Percentiles rank a stretch among this genome's conserved stretches.
Evolutionary conservation across 2,888 invertebrate genomes (phyloP).

Genomic region (Dorcus hopei): DNA sequence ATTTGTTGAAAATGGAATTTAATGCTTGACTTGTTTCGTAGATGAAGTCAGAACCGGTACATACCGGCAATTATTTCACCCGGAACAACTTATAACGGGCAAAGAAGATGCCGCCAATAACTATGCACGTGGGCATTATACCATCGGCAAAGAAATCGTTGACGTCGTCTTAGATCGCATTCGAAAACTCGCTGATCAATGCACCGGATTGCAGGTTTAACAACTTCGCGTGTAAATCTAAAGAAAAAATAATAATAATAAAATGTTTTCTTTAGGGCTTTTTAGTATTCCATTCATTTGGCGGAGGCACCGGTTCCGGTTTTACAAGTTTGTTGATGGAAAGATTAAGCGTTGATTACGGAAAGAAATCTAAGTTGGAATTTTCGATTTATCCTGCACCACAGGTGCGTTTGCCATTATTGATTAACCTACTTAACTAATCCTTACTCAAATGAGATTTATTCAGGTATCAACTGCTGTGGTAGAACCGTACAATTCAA

Average conservation of each 20-base stretch:
- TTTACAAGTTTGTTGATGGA: conserved; percentile 93
- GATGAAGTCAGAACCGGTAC: conserved; percentile 81
- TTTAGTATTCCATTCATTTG: conserved; percentile 91
- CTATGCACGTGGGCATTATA: conserved; percentile 92
- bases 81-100: conserved; percentile 88
- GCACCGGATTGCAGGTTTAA: conserved; percentile 72
- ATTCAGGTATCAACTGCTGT: conserved; percentile 74
- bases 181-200: conserved; percentile 80
- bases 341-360: conserved; percentile 85
- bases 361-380: conserved; percentile 90
- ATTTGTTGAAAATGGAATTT: no score
- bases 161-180: conserved; percentile 79
- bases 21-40: conserved; percentile 33
- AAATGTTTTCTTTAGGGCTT: conserved; percentile 64
- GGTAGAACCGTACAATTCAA: conserved; percentile 89
- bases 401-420: conserved; percentile 55
- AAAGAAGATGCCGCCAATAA: conserved; percentile 94
- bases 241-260: background rate
- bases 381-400: conserved; percentile 95
- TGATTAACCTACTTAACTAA: background rate
- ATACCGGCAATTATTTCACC: conserved; percentile 83
- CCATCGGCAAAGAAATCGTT: conserved; percentile 87
- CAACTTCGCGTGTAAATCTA: background rate
- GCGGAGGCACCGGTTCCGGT: conserved; percentile 87
- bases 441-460: background rate